Conservation (phyloP, 2,888 invertebrate genomes). For the Morpho deidamia region DNA sequence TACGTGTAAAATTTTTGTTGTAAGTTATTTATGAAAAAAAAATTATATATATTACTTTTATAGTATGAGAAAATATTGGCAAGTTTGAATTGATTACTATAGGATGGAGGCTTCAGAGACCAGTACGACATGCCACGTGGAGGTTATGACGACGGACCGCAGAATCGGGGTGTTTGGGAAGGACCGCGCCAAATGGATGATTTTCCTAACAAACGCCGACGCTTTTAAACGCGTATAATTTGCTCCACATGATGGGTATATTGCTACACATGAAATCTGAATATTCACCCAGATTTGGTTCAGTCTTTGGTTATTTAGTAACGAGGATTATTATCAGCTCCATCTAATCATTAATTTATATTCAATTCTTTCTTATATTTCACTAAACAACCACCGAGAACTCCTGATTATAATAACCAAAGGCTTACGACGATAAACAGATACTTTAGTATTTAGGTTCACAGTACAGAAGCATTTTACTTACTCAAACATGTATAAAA, state of each 20-base stretch:
- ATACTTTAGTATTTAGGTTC: too few relatives aligned
- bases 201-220: constrained; percentile 82
- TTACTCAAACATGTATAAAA: too few relatives aligned
- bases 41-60: constrained; percentile 9
- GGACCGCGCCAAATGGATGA: constrained; percentile 79
- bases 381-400: too few relatives aligned
- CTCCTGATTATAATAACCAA: too few relatives aligned
- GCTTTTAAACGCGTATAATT: constrained; percentile 62
- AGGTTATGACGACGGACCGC: constrained; percentile 69
- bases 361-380: too few relatives aligned
- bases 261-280: background rate
- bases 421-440: too few relatives aligned
- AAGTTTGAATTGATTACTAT: constrained; percentile 71
- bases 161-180: constrained; percentile 78
- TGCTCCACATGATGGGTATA: background rate
- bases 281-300: background rate
- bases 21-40: too few relatives aligned
- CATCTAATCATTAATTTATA: too few relatives aligned
- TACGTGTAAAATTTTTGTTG: too few relatives aligned
- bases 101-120: constrained; percentile 77
- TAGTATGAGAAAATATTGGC: constrained; percentile 54
- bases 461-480: too few relatives aligned
- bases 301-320: constrained; percentile 16
- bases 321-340: too few relatives aligned
- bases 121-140: constrained; percentile 72